These are phyloP conservation scores for Sceliomorpha sp. DNA, from an alignment of 2,888 invertebrate genomes.

Conservation along the genomic window DNA sequence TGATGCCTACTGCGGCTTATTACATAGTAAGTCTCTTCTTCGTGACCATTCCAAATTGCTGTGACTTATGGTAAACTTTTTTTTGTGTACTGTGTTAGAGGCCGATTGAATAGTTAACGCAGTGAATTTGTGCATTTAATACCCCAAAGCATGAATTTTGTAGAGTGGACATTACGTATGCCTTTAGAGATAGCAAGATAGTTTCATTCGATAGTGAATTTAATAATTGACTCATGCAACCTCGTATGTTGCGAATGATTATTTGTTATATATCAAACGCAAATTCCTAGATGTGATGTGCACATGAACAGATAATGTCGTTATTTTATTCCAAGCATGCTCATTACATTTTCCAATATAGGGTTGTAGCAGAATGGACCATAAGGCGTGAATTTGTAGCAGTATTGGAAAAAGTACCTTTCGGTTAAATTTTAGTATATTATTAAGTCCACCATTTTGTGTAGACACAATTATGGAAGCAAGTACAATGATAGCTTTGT, in stretches of 20 bases:
- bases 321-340: constrained; percentile 4
- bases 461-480: too few relatives aligned
- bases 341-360: not conserved
- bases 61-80: not conserved
- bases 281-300: not conserved
- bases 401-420: constrained; percentile 1
- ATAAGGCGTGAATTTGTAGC: too few relatives aligned
- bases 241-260: not conserved
- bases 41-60: not conserved
- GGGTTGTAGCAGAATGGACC: not conserved
- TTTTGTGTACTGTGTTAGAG: not conserved
- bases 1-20: not conserved
- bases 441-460: constrained; percentile 5
- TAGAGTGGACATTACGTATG: constrained; percentile 1
- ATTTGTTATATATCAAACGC: not conserved
- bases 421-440: not conserved
- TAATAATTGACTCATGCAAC: not conserved
- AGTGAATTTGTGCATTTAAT: constrained; percentile 2
- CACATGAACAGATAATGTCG: not conserved
- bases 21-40: not conserved
- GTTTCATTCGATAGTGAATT: not conserved
- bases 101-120: not conserved
- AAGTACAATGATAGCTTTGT: too few relatives aligned
- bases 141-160: constrained; percentile 38
- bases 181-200: too few relatives aligned